Percentiles rank a stretch among this genome's conserved stretches.
Conservation (phyloP, 2,113 vertebrate genomes). For the Aix galericulata region DNA sequence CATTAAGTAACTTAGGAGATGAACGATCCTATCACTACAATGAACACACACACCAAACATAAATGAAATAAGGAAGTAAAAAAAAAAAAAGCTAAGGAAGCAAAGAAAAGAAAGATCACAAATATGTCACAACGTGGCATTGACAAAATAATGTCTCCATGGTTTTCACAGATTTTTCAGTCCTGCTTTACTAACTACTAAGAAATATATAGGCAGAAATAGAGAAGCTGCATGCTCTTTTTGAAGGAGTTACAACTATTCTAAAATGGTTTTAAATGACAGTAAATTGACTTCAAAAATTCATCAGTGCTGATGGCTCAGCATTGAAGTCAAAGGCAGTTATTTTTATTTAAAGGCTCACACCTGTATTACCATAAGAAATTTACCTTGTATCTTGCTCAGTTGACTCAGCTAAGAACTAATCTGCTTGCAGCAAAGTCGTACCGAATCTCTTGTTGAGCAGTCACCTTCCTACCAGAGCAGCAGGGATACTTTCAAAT, state of each 20-base stretch:
- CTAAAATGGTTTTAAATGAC: neutral
- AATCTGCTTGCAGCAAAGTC: neutral
- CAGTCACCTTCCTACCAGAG: neutral
- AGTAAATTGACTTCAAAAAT: neutral
- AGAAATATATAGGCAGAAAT: neutral
- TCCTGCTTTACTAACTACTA: neutral
- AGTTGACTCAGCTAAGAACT: neutral
- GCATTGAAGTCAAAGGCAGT: neutral
- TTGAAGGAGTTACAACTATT: neutral
- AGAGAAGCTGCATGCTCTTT: neutral
- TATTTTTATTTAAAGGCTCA: neutral
- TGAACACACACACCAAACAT: neutral
- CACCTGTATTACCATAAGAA: neutral
- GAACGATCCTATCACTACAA: neutral
- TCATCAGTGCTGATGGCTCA: neutral
- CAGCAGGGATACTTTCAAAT: neutral
- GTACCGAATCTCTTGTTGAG: neutral
- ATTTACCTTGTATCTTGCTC: neutral
- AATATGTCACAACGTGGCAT: neutral
- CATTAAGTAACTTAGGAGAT: neutral
- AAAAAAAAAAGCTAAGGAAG: neutral
- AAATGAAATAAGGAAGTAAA: constrained; percentile 24
- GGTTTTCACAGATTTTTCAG: neutral
- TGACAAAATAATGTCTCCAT: constrained; percentile 20
- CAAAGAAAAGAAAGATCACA: constrained; percentile 32